Conservation (phyloP, 2,113 vertebrate genomes). For the Ictalurus furcatus region DNA sequence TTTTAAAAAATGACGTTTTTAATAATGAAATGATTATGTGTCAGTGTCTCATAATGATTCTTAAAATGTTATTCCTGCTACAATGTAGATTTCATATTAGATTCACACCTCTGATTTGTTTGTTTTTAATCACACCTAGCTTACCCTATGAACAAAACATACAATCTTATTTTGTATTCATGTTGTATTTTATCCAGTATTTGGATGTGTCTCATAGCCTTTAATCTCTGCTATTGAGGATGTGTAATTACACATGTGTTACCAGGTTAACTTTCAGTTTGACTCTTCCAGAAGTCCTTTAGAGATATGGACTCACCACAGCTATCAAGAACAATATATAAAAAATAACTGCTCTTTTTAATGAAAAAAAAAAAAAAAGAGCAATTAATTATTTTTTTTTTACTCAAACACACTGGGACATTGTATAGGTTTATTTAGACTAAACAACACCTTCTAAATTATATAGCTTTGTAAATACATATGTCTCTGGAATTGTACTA, state of each 20-base stretch:
- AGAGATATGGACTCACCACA: not conserved
- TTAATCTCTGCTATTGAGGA: not conserved
- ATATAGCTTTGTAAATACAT: not conserved
- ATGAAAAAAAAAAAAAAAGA: too few relatives aligned
- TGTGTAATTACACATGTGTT: not conserved
- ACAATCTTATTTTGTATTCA: not conserved
- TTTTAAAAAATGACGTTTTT: not conserved
- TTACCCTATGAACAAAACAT: not conserved
- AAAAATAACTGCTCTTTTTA: too few relatives aligned
- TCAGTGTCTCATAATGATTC: not conserved
- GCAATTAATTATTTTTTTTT: too few relatives aligned
- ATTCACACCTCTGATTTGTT: not conserved
- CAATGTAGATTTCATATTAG: not conserved
- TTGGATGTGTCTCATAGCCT: not conserved
- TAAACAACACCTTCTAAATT: too few relatives aligned
- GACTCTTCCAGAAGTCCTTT: not conserved
- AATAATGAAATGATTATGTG: not conserved
- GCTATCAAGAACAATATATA: too few relatives aligned
- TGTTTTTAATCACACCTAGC: not conserved
- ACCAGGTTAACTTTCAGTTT: not conserved
- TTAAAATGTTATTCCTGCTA: not conserved
- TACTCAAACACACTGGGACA: too few relatives aligned
- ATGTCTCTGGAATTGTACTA: too few relatives aligned
- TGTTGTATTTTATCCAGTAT: not conserved
- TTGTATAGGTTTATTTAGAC: too few relatives aligned